Base-by-base conservation (phyloP, 2,797 vertebrate genomes). In the Xiphorhynchus erythropygius region DNA sequence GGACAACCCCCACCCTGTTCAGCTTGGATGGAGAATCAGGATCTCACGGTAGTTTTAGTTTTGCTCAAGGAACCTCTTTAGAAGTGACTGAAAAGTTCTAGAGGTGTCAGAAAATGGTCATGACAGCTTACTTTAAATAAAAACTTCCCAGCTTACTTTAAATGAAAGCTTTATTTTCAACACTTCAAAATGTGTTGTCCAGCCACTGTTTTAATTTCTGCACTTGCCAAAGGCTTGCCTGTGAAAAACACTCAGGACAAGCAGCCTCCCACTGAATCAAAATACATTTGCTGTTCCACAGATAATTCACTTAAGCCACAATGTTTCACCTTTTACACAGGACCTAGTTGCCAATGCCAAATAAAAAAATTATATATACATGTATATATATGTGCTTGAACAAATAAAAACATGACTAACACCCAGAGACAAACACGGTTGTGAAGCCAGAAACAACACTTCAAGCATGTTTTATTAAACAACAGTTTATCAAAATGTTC, bases 131-230 rank as follows among this genome's bases (percentile, higher is more conserved):
- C 28, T 71, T 65, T 37, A 93, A 96, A 95, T 53, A 97, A 90
- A 95, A 68, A n/a, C 46, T 73, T 93, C 76, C 52, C 70, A 93
- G 70, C 41, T 68, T 82, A 57, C n/a, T 71, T 64, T 37, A 93
- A 96, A 95, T 53, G 96, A 90, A 95, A 68, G 33, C 42, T 73
- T 93, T 79, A 46, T 39, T 91, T 96, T 94, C 56, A 84, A 46
- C 47, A 49, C 33, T 91, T 70, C 22, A 67, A 82, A 65, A 90
- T 0, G 0, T 59, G 49, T 88, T 92, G 60, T 93, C 74, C 73
- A 21, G 84, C 64, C 82, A 78, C 68, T 55, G 73, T 65, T 96
- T 94, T 91, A 6, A 84, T 81, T 91, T 88, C 67, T 93, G 79
- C 71, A 13, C 37, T 83, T 83, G 71, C 75, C 56, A 83, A 94